Conservation (phyloP, 2,113 vertebrate species). For the Rhodinocichla rosea region DNA sequence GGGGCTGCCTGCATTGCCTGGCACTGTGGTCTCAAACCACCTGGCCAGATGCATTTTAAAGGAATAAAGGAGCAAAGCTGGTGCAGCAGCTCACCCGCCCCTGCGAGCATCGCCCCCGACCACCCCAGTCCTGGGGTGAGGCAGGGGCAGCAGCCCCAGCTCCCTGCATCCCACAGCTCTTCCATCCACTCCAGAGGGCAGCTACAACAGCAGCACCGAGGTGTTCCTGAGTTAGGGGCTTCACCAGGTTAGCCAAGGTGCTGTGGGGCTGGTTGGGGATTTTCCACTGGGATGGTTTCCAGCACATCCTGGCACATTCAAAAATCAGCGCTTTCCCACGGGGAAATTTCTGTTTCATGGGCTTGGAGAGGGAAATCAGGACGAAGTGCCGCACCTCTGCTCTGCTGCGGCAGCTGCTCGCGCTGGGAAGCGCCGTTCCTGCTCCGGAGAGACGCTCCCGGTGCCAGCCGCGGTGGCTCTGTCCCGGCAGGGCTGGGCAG, state of each 20-base stretch:
- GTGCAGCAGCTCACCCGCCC: not conserved
- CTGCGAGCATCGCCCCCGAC: rapidly evolving
- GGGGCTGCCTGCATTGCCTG: not conserved
- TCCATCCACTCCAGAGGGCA: rapidly evolving
- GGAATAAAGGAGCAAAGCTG: not conserved
- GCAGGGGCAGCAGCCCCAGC: not conserved
- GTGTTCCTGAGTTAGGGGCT: not conserved
- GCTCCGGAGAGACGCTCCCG: not conserved
- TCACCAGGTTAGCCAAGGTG: not conserved
- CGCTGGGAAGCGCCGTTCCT: not conserved
- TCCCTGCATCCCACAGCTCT: not conserved
- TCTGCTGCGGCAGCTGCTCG: not conserved
- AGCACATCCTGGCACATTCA: not conserved
- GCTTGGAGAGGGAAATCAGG: conserved; percentile 32
- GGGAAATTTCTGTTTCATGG: not conserved
- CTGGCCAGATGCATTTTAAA: not conserved
- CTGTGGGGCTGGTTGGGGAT: not conserved
- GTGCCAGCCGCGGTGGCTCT: rapidly evolving
- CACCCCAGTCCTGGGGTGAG: not conserved
- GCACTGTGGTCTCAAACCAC: not conserved
- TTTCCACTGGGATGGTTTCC: conserved; percentile 44
- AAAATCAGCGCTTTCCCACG: not conserved
- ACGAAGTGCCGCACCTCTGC: not conserved
- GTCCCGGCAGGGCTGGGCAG: not conserved
- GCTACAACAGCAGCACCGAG: not conserved